Evolutionary conservation across 2,113 vertebrate species (phyloP).

Genomic region (Prochilodus magdalenae): DNA sequence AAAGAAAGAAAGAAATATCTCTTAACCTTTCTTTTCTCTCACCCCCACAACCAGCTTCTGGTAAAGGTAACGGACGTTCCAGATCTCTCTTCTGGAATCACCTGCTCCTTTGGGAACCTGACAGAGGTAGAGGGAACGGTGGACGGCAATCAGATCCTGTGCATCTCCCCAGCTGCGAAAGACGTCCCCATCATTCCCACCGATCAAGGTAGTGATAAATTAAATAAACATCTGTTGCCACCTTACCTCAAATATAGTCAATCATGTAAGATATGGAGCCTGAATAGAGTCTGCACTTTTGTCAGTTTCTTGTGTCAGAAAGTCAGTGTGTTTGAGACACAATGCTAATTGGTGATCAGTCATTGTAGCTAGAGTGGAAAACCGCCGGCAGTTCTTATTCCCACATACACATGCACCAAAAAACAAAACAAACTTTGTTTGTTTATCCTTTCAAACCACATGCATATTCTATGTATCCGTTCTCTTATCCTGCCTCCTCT

Average conservation of each 20-base stretch:
- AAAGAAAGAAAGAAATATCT: background rate
- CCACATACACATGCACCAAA: background rate
- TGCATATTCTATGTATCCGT: background rate
- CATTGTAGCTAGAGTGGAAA: no score
- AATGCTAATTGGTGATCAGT: no score
- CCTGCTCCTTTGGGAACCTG: conserved; percentile 95
- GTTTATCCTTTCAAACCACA: background rate
- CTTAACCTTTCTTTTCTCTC: background rate
- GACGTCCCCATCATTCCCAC: conserved; percentile 91
- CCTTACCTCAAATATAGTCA: background rate
- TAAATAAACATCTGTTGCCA: background rate
- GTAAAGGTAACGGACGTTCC: conserved; percentile 91
- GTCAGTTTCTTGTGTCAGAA: no score
- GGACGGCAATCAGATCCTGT: conserved; percentile 88
- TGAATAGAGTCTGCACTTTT: no score
- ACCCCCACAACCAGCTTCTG: conserved; percentile 80
- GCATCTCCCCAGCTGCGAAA: conserved; percentile 88
- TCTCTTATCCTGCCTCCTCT: background rate
- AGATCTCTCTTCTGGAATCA: conserved; percentile 87
- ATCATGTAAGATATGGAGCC: background rate
- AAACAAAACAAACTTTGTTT: background rate
- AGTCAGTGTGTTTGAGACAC: no score
- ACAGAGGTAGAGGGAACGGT: conserved; percentile 91
- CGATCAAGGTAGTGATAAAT: conserved; percentile 83
- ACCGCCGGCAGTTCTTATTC: no score